A percentile compares a stretch with the other conserved stretches of the same genome.
phyloP scores from a whole-genome alignment of 2,113 vertebrate species.

The Pedionomus torquatus region DNA sequence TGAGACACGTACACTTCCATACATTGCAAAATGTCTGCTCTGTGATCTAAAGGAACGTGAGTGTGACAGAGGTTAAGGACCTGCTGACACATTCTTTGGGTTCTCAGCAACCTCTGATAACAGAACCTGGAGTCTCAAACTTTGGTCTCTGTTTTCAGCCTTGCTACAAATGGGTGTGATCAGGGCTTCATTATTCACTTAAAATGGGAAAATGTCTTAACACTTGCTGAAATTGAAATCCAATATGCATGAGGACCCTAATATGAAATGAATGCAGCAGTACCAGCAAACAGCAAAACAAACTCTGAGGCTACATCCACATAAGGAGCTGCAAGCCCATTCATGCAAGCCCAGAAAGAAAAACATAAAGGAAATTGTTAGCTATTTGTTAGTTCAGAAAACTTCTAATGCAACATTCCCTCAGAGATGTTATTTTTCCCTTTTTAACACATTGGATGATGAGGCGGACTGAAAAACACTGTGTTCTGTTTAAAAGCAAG shows the following conservation, averaged over 20 bases:
- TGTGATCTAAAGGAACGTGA: not conserved
- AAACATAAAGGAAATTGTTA: not conserved
- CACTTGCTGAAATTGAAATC: not conserved
- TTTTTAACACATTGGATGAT: not conserved
- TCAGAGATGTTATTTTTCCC: not conserved
- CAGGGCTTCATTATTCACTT: not conserved
- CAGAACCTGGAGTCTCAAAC: not conserved
- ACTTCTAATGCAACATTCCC: accelerated
- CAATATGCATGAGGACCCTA: not conserved
- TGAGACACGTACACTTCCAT: not conserved
- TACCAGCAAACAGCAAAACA: not conserved
- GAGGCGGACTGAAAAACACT: not conserved
- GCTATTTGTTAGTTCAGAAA: not conserved
- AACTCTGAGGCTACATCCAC: not conserved
- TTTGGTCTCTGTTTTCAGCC: not conserved
- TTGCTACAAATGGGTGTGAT: not conserved
- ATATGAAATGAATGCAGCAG: not conserved
- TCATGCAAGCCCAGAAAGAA: not conserved
- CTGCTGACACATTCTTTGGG: not conserved
- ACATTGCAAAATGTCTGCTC: not conserved
- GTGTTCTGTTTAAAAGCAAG: not conserved
- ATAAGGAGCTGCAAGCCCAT: not conserved
- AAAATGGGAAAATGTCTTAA: not conserved
- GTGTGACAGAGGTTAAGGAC: not conserved
- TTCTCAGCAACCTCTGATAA: not conserved